These are phyloP conservation scores for Holocentrus rufus DNA, from an alignment of 2,797 vertebrate species.

Conservation along the genomic window DNA sequence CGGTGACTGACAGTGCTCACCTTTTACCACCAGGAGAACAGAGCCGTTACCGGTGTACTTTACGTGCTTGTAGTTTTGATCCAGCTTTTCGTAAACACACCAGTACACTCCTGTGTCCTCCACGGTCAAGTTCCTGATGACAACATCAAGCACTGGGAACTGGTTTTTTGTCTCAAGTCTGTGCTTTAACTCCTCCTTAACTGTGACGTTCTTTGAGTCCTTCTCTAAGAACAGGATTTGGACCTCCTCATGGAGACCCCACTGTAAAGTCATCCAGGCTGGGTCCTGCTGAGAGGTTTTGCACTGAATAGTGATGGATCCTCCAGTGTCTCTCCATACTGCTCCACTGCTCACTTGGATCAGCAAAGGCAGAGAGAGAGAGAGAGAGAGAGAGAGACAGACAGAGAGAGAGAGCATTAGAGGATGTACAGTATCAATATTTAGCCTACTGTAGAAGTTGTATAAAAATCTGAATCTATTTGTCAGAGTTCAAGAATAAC, in stretches of 20 bases:
- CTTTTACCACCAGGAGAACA: slow-evolving; percentile 66
- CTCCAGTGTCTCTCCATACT: slow-evolving; percentile 27
- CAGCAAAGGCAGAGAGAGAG: not conserved
- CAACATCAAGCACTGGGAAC: slow-evolving; percentile 8
- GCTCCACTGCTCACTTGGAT: slow-evolving; percentile 17
- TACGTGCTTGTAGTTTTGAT: too few species aligned
- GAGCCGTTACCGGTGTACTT: too few species aligned
- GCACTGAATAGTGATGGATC: slow-evolving; percentile 60
- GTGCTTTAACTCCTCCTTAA: rapidly evolving
- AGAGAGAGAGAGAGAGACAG: not conserved
- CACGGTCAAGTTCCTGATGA: slow-evolving; percentile 62
- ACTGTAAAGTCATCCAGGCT: rapidly evolving
- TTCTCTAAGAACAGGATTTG: rapidly evolving
- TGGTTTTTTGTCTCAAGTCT: not conserved
- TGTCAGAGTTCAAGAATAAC: too few species aligned
- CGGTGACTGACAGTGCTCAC: slow-evolving; percentile 27
- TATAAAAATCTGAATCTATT: too few species aligned
- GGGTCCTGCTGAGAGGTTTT: rapidly evolving
- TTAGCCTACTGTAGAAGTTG: too few species aligned
- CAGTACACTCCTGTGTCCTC: slow-evolving; percentile 67
- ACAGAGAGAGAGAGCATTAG: too few species aligned
- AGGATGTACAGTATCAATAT: too few species aligned
- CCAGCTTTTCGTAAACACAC: slow-evolving; percentile 19
- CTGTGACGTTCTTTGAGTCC: rapidly evolving
- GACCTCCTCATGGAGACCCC: not conserved